phyloP scores from a whole-genome alignment of 2,888 invertebrate genomes.

The Spodoptera picta region DNA sequence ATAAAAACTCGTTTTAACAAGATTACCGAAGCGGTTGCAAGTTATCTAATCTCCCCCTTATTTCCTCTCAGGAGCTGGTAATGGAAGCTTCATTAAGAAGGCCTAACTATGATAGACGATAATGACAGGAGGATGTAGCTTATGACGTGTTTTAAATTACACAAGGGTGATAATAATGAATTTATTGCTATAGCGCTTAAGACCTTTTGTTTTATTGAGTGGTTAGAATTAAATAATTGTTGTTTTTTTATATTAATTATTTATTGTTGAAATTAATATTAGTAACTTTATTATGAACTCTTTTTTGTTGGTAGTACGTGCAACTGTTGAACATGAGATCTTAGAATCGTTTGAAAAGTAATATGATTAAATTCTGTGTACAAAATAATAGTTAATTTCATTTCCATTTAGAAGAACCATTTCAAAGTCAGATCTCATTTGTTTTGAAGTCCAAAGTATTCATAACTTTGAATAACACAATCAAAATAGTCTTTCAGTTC shows the following conservation, averaged over 20 bases:
- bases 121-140: constrained; percentile 61
- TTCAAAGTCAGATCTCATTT: no score
- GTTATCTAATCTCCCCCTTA: constrained; percentile 78
- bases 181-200: constrained; percentile 11
- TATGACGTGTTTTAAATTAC: constrained; percentile 49
- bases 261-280: constrained; percentile 9
- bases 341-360: no score
- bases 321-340: no score
- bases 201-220: constrained; percentile 2
- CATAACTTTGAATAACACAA: no score
- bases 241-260: constrained; percentile 10
- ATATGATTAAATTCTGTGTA: no score
- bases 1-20: constrained; percentile 64
- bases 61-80: constrained; percentile 70
- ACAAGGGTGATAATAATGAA: constrained; percentile 24
- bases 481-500: no score
- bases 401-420: no score
- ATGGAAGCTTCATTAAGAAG: constrained; percentile 63
- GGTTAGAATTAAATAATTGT: background rate
- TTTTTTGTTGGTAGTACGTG: no score
- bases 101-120: constrained; percentile 66
- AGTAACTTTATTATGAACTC: background rate
- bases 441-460: no score
- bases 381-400: no score
- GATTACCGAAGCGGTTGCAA: constrained; percentile 64